Base-by-base conservation (phyloP, 2,113 vertebrate genomes). In the Oncorhynchus tshawytscha region DNA sequence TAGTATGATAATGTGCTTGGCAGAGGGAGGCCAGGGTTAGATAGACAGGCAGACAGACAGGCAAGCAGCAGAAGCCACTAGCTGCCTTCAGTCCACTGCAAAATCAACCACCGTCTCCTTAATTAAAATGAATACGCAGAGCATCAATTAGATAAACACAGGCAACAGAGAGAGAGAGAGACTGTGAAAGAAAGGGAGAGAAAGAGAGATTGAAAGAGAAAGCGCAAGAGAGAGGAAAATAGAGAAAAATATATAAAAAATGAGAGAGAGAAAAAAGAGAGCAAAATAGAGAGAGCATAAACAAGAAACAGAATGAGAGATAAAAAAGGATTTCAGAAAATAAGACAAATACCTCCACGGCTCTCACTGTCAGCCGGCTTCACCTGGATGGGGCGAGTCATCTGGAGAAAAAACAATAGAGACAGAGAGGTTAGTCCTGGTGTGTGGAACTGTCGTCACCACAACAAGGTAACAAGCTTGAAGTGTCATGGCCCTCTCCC, bases 301-400 rank as follows among this genome's bases (percentile, higher is more conserved):
- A 11, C 39, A 45, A 12, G 39, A 45, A 12, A 45, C 39, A 45
- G 39, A 45, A 45, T 11, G 39, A 45, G 9, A 45, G 8, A 45
- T 45, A 11, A 81, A 59, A 22, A 13, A 67, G 75, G 82, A 87
- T 78, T 86, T 87, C 12, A 86, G 83, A 81, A 91, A 92, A 79
- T 80, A 83, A 91, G 82, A 88, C 84, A 91, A 93, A 92, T 95
- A 96, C 95, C 95, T 96, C 95, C 95, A 94, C 95, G 93, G 87
- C 94, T 95, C 88, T 96, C 94, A 76, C 95, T 95, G 93, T 95
- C 94, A 74, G 95, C 95, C 67, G 95, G 95, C 85, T 96, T 96
- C 94, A 96, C 95, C 91, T 96, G 95, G 94, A 96, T 96, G 0
- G 94, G 95, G 84, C 95, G 93, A 89, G 95, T 95, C 95, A 95